Percentiles rank a stretch among this genome's conserved stretches.
These are phyloP conservation scores for Octodonta nipae DNA, from an alignment of 2,888 invertebrate species.

Conservation along the genomic window DNA sequence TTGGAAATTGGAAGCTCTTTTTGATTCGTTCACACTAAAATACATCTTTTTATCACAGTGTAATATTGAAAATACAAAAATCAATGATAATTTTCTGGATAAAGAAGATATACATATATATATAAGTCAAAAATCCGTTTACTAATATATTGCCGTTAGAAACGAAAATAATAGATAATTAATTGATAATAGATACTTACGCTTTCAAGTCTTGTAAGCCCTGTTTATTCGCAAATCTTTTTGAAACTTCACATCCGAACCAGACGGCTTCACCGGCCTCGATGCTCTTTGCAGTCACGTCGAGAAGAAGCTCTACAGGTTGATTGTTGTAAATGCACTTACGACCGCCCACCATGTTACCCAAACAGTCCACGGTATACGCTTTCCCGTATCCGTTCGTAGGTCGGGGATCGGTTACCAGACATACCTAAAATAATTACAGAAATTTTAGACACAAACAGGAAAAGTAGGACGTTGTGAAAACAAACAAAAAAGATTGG, in stretches of 20 bases:
- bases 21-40: too few species aligned
- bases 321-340: conserved; percentile 79
- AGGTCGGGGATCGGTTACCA: conserved; percentile 74
- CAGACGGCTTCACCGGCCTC: conserved; percentile 74
- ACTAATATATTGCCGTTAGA: too few species aligned
- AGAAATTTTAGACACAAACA: not conserved
- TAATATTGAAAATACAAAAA: too few species aligned
- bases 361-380: conserved; percentile 76
- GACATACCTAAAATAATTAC: conserved; percentile 50
- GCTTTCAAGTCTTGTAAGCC: conserved; percentile 66
- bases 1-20: too few species aligned
- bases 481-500: not conserved
- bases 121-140: too few species aligned
- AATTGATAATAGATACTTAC: too few species aligned
- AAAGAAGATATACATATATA: too few species aligned
- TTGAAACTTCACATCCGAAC: conserved; percentile 84
- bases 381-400: conserved; percentile 64
- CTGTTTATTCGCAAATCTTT: conserved; percentile 62
- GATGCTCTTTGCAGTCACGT: conserved; percentile 62
- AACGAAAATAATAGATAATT: too few species aligned
- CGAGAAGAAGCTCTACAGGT: conserved; percentile 61
- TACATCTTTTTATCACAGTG: too few species aligned
- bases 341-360: conserved; percentile 74
- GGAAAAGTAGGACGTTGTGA: not conserved
- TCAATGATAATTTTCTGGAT: too few species aligned